Conservation (phyloP, 2,888 invertebrate species). For the Himalopsyche japonica region DNA sequence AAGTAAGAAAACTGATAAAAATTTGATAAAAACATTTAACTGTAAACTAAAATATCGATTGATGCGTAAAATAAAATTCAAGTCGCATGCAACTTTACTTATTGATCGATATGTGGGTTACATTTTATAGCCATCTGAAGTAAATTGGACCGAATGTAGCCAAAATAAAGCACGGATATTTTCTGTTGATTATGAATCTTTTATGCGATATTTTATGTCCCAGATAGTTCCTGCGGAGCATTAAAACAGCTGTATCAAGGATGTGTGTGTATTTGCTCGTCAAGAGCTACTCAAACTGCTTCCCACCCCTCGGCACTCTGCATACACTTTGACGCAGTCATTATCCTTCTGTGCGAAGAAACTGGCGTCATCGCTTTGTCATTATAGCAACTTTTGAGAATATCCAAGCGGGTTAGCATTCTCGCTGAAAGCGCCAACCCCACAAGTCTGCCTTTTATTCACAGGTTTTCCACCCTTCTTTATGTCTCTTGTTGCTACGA, state of each 20-base stretch:
- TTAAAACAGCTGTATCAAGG: background rate
- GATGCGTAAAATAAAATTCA: too few relatives aligned
- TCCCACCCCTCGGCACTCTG: background rate
- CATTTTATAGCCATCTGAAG: background rate
- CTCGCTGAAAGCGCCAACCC: background rate
- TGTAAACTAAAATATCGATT: too few relatives aligned
- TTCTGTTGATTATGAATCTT: background rate
- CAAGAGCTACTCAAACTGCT: background rate
- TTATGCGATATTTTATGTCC: background rate
- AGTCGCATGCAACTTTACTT: background rate
- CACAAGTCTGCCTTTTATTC: background rate
- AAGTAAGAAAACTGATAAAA: too few relatives aligned
- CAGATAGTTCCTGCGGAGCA: background rate
- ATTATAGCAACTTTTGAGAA: background rate
- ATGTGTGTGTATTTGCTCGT: background rate
- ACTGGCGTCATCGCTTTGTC: constrained; percentile 1
- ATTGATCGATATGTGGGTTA: background rate
- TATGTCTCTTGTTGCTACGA: background rate
- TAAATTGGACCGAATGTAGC: background rate
- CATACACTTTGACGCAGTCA: background rate
- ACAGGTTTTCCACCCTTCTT: background rate
- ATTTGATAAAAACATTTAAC: too few relatives aligned
- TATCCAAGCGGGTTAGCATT: background rate
- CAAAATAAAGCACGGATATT: background rate
- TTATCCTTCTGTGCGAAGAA: background rate